Percentiles rank a stretch among this genome's conserved stretches.
These are phyloP conservation scores for Piaya cayana DNA, from an alignment of 2,113 vertebrate species.

Conservation along the genomic window DNA sequence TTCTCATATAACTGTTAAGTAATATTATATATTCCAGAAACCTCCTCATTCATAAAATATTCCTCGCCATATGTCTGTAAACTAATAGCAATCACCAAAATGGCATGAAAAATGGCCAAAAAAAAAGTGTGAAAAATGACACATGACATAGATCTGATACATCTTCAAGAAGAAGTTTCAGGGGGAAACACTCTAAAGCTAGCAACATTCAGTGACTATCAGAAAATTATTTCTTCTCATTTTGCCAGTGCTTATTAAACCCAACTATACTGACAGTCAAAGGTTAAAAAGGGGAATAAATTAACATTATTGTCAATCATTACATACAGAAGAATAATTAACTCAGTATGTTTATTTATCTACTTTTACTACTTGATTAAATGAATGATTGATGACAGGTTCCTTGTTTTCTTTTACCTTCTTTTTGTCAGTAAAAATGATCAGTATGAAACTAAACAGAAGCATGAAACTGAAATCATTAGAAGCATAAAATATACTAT, in stretches of 20 bases:
- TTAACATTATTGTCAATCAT: conserved; percentile 81
- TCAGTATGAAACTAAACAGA: conserved; percentile 73
- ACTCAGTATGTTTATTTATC: conserved; percentile 82
- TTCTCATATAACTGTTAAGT: not conserved
- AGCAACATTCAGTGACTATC: not conserved
- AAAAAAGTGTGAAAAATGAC: conserved; percentile 51
- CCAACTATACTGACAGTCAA: conserved; percentile 34
- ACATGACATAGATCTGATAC: conserved; percentile 40
- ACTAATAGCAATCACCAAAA: conserved; percentile 40
- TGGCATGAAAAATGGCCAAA: conserved; percentile 1
- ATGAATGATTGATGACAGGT: conserved; percentile 83
- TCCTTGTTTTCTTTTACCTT: conserved; percentile 74
- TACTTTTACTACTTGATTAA: conserved; percentile 83
- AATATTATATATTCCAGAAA: conserved; percentile 16
- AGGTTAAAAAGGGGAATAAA: conserved; percentile 78
- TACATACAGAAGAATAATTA: conserved; percentile 82
- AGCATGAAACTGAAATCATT: conserved; percentile 69
- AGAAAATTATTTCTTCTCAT: conserved; percentile 17
- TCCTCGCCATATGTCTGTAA: conserved; percentile 47
- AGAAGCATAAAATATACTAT: conserved; percentile 52
- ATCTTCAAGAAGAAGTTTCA: conserved; percentile 24
- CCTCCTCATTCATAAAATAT: conserved; percentile 63
- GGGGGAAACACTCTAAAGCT: not conserved
- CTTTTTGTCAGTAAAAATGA: conserved; percentile 78
- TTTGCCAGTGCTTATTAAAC: conserved; percentile 42